Evolutionary conservation across 2,797 vertebrate species (phyloP).

Genomic region (Tauraco hartlaubi): DNA sequence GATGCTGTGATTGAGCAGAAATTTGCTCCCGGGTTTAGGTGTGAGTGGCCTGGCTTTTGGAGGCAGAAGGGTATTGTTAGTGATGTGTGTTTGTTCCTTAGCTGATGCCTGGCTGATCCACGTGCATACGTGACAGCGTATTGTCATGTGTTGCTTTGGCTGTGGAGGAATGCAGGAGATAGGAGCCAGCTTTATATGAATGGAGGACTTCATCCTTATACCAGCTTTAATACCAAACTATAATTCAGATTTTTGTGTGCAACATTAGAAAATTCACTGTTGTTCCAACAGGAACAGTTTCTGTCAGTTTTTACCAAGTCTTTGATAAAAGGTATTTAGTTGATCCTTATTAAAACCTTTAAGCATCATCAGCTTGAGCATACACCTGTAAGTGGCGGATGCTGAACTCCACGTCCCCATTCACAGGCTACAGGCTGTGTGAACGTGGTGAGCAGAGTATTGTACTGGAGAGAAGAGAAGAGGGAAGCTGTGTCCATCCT

Average conservation of each 20-base stretch:
- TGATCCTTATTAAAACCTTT: neutral
- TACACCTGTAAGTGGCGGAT: fast-evolving
- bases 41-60: neutral
- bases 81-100: no score
- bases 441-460: neutral
- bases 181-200: neutral
- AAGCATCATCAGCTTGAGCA: neutral
- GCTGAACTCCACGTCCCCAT: neutral
- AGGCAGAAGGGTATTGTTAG: neutral
- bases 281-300: neutral
- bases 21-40: neutral
- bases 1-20: neutral
- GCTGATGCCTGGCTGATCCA: neutral
- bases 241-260: neutral
- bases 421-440: neutral
- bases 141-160: neutral
- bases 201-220: neutral
- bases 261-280: neutral
- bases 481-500: neutral
- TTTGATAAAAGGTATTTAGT: neutral
- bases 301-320: neutral
- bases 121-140: fast-evolving
- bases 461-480: neutral
- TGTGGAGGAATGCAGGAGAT: neutral
- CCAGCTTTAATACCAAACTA: neutral